These are phyloP conservation scores for Drosophila ficusphila DNA, from an alignment of 1,140 invertebrate genomes.

Conservation along the genomic window DNA sequence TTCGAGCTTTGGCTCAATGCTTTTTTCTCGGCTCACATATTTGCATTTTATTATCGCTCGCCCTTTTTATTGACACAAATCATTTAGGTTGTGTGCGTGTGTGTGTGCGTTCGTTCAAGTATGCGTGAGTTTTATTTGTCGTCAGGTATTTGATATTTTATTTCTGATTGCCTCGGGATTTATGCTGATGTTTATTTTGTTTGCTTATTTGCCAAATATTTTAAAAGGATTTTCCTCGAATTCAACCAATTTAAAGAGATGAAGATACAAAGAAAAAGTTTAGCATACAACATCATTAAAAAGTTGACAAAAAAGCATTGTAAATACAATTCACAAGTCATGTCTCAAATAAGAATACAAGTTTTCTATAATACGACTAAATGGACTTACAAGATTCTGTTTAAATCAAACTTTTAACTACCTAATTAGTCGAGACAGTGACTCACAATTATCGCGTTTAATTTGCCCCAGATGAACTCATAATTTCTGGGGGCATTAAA, in stretches of 20 bases:
- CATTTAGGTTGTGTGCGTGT: slow-evolving; percentile 46
- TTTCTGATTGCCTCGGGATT: slow-evolving; percentile 59
- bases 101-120: slow-evolving; percentile 1
- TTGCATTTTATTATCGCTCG: slow-evolving; percentile 63
- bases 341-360: too few relatives aligned
- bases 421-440: not conserved
- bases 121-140: slow-evolving; percentile 45
- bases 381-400: not conserved
- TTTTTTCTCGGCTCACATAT: slow-evolving; percentile 29
- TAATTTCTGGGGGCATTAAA: not conserved
- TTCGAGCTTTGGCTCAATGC: slow-evolving; percentile 38
- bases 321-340: too few relatives aligned
- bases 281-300: too few relatives aligned
- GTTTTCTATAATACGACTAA: not conserved
- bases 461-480: not conserved
- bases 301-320: too few relatives aligned
- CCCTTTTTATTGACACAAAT: slow-evolving; percentile 74
- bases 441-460: not conserved
- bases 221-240: slow-evolving; percentile 3
- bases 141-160: slow-evolving; percentile 67
- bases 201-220: slow-evolving; percentile 34
- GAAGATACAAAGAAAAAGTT: too few relatives aligned
- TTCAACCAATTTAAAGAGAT: slow-evolving; percentile 5
- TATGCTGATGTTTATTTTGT: slow-evolving; percentile 43
- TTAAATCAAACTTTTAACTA: not conserved